Conservation (phyloP, 2,113 vertebrate genomes). For the Ceyx margarethae region DNA sequence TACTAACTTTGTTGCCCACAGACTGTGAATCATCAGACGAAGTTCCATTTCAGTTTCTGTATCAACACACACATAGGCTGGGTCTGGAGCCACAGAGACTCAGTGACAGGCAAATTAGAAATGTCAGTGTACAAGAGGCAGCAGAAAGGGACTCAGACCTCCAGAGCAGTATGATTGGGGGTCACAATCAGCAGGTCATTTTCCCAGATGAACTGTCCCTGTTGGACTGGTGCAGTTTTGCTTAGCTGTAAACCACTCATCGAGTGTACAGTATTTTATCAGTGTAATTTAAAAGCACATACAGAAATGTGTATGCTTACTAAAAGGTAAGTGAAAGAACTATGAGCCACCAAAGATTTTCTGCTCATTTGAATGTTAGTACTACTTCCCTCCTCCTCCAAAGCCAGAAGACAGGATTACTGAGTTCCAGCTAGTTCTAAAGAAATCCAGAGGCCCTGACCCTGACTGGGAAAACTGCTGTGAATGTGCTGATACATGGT, state of each 20-base stretch:
- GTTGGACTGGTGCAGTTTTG: not conserved
- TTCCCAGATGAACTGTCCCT: not conserved
- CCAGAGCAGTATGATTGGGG: not conserved
- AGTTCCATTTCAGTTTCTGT: not conserved
- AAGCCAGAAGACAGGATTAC: not conserved
- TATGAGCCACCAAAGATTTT: not conserved
- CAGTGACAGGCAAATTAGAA: not conserved
- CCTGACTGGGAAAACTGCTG: constrained; percentile 5
- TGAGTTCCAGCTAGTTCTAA: not conserved
- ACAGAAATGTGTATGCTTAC: not conserved
- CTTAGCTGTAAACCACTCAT: not conserved
- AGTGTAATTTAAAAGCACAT: not conserved
- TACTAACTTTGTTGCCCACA: not conserved
- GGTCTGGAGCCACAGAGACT: not conserved
- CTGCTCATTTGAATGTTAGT: not conserved
- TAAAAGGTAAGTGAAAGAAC: not conserved
- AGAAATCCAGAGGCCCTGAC: constrained; percentile 8
- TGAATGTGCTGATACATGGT: not conserved
- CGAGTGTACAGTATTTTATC: not conserved
- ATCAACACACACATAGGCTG: not conserved
- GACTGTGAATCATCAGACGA: not conserved
- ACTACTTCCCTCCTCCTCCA: not conserved
- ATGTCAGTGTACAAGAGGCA: not conserved
- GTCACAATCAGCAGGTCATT: not conserved
- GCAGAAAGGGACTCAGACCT: not conserved